Base-by-base conservation (phyloP, 2,113 vertebrate species). In the Ramphastos sulfuratus region DNA sequence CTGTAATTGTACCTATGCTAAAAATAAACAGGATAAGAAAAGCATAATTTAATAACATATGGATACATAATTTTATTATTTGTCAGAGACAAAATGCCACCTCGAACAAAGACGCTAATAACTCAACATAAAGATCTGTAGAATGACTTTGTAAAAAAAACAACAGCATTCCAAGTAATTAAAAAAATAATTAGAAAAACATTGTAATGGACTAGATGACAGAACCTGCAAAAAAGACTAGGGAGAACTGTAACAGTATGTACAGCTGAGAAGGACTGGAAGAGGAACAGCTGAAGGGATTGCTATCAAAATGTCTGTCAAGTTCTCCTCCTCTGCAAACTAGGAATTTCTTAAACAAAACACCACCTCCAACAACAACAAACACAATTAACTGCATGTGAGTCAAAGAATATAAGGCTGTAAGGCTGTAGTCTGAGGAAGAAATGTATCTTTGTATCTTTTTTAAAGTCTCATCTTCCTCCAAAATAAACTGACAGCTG, bases 261-360 rank as follows among this genome's bases (percentile, higher is more conserved):
- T 11, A 70, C n/a, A 71, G 65, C 35, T 74, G 69, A 85, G 65
- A 20, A 55, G 55, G 30, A 59, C 18, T 60, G 42, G 28, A 88
- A 59, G 46, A 39, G 27, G 65, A 92, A 52, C 3, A 35, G 82
- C 75, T 65, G 76, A 89, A 63, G 61, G 37, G 21, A 71, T 2
- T 67, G 48, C 30, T 83, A 18, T 24, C 59, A 39, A 72, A 52
- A 5, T 54, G 21, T 0, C 55, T 33, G 31, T 23, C 46, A 59
- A 71, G 56, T 56, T 74, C 65, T 70, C 23, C 64, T 82, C 65
- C 56, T 90, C 21, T 60, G 30, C 60, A 74, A 80, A 65, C 42
- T 14, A 83, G 46, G 27, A 66, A 58, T n/a, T 30, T 91, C 92
- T 87, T 64, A 67, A 89, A 85, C 42, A 89, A 87, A 94, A 79